Conservation (phyloP, 2,797 vertebrate species). For the Choloepus didactylus region DNA sequence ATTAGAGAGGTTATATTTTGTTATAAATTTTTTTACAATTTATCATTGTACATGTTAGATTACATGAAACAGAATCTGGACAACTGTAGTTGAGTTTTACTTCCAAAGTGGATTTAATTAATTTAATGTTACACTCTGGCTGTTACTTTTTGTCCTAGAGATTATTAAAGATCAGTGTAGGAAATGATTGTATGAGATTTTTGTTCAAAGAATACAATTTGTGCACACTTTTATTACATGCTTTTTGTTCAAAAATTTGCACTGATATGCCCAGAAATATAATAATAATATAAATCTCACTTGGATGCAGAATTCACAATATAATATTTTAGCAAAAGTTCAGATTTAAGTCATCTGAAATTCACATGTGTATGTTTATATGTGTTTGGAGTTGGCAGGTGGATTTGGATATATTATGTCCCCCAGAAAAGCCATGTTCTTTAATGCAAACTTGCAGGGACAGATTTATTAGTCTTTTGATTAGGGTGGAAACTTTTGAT, state of each 20-base stretch:
- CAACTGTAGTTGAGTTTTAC: not conserved
- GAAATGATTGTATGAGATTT: not conserved
- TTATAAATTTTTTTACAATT: not conserved
- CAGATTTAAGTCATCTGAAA: not conserved
- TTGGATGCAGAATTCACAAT: not conserved
- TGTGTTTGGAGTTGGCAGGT: not conserved
- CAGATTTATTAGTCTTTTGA: too few species aligned
- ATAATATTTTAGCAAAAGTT: not conserved
- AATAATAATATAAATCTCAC: not conserved
- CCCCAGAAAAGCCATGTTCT: too few species aligned
- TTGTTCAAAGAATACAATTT: not conserved
- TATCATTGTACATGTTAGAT: not conserved
- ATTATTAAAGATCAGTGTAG: not conserved
- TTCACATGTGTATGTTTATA: not conserved
- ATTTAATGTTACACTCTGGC: not conserved
- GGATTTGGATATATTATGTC: too few species aligned
- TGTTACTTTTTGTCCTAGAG: not conserved
- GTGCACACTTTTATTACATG: fast-evolving
- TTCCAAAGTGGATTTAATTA: not conserved
- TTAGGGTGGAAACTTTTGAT: too few species aligned
- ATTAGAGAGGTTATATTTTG: not conserved
- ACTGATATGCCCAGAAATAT: not conserved
- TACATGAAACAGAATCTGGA: not conserved
- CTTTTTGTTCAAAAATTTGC: not conserved
- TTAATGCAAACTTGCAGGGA: too few species aligned